Evolutionary conservation across 1,140 invertebrate species (phyloP), one percentile per base, ranked within the genome.

Genomic region (Heterodera carotae): DNA sequence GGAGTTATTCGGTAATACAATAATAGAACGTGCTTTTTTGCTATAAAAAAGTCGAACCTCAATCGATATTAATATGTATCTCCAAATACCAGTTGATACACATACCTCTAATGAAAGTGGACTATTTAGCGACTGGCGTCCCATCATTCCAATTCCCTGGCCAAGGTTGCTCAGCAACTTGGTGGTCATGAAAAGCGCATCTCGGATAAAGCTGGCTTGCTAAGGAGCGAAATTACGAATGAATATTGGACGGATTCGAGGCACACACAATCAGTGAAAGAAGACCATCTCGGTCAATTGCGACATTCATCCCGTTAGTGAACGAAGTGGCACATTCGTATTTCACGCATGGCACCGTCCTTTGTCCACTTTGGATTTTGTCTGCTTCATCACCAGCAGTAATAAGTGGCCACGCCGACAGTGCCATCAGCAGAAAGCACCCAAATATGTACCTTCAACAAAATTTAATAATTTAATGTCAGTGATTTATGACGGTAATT

Each of bases 91-190:
- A 69, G 12, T 69, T 18, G 10, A 74, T 31, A 7, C 15, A 77
- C 12, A 78, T 48, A 77, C 76, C 76, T 77, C 76, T 34, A 77
- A 77, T 33, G 75, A 59, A n/a, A 77, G 31, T 33, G 33, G 25
- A 1, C 69, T 48, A 34, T 77, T 77, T 53, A 80, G 77, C 33
- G 76, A 80, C 27, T 74, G 76, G 25, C 75, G 75, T 62, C 48
- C 36, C 33, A 73, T 12, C 76, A 78, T 77, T 36, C 48, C 48
- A 18, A 43, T 8, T 1, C 76, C 76, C 2, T 78, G 76, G 15
- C 60, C 76, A n/a, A 78, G 22, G 18, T 39, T 68, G 25, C 12
- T 80, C 25, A 78, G 31, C 15, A 78, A 56, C 18, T 31, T 81
- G 10, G 76, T 78, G 43, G 76, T 80, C 15, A 78, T 25, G 62